phyloP scores from a whole-genome alignment of 2,888 invertebrate genomes.

The Rhagophthalmus giganteus region DNA sequence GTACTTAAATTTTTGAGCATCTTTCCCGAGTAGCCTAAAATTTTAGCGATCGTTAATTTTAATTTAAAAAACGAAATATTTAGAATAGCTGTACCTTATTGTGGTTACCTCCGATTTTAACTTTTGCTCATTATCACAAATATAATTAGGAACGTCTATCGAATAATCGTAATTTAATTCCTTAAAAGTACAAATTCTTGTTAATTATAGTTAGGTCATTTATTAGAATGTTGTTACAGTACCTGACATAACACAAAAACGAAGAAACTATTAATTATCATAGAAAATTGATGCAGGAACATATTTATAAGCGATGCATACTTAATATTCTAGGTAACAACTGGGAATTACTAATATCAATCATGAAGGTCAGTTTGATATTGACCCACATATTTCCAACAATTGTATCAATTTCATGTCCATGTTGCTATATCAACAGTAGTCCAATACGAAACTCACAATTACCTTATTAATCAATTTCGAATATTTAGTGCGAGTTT shows the following conservation, averaged over 20 bases:
- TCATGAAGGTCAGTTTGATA: conserved; percentile 2
- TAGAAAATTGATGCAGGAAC: neutral
- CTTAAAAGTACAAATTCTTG: conserved; percentile 2
- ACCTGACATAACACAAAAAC: conserved; percentile 8
- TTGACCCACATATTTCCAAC: conserved; percentile 15
- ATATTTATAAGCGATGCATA: conserved; percentile 2
- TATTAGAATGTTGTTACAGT: conserved; percentile 6
- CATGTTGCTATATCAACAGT: conserved; percentile 29
- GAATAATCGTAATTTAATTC: conserved; percentile 16
- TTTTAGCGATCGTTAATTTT: neutral
- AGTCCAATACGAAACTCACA: conserved; percentile 15
- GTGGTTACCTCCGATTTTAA: conserved; percentile 14
- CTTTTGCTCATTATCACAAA: conserved; percentile 11
- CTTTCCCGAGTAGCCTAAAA: conserved; percentile 28
- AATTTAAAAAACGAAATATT: neutral
- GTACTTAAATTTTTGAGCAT: conserved; percentile 25
- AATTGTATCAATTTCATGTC: conserved; percentile 9
- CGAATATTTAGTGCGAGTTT: neutral
- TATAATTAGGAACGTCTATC: conserved; percentile 27
- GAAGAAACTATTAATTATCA: neutral
- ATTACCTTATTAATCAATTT: conserved; percentile 19
- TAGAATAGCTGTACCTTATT: conserved; percentile 25
- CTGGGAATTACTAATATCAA: neutral
- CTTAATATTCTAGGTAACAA: too few relatives aligned
- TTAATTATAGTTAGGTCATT: neutral